A percentile compares a stretch with the other conserved stretches of the same genome.
These are phyloP conservation scores for Lamproptera curius DNA, from an alignment of 2,888 invertebrate species.

Conservation along the genomic window DNA sequence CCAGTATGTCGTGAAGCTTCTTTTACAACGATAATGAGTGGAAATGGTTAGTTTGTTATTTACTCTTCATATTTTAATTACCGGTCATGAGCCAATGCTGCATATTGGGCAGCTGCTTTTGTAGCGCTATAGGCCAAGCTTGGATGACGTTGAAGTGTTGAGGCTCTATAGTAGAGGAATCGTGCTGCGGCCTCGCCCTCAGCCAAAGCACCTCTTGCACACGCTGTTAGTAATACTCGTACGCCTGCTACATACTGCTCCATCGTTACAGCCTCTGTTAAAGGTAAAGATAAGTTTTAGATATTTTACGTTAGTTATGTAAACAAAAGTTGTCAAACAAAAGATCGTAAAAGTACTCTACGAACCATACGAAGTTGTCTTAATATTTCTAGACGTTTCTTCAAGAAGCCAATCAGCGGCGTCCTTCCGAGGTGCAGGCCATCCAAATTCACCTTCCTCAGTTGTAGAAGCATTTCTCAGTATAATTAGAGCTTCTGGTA, in stretches of 20 bases:
- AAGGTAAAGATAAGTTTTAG: too few species aligned
- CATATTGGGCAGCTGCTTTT: slow-evolving; percentile 79
- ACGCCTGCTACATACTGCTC: slow-evolving; percentile 82
- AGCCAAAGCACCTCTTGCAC: slow-evolving; percentile 78
- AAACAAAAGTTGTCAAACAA: too few species aligned
- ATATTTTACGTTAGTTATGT: too few species aligned
- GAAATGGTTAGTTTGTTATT: too few species aligned
- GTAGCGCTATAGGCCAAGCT: slow-evolving; percentile 80
- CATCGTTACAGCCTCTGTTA: slow-evolving; percentile 68
- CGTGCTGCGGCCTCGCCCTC: slow-evolving; percentile 81
- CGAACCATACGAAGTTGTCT: slow-evolving; percentile 73
- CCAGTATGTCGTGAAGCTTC: too few species aligned
- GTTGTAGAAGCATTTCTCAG: slow-evolving; percentile 80
- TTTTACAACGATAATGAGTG: too few species aligned
- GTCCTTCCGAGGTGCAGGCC: slow-evolving; percentile 79
- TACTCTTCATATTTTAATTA: too few species aligned
- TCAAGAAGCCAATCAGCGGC: slow-evolving; percentile 82
- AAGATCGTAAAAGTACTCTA: background rate
- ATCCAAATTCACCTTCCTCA: slow-evolving; percentile 83
- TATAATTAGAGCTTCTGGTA: slow-evolving; percentile 77
- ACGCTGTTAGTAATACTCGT: slow-evolving; percentile 77
- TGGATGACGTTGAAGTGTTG: slow-evolving; percentile 79
- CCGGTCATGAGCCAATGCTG: slow-evolving; percentile 78
- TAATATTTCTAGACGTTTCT: slow-evolving; percentile 75
- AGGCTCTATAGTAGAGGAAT: slow-evolving; percentile 82